These are phyloP conservation scores for Tinea pellionella DNA, from an alignment of 2,888 invertebrate species.

Conservation along the genomic window DNA sequence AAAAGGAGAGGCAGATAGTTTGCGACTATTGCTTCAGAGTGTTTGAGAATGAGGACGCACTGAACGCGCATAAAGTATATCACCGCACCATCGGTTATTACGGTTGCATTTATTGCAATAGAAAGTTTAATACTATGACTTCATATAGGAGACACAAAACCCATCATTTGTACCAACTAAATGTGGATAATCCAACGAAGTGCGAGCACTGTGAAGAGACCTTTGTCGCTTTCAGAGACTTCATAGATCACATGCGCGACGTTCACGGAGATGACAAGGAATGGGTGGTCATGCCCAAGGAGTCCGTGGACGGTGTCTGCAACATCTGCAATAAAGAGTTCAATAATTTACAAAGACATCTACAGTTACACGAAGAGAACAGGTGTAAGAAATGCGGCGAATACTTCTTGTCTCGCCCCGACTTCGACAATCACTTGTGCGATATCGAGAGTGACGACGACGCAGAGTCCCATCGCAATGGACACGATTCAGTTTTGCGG, in stretches of 20 bases:
- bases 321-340: constrained; percentile 54
- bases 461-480: constrained; percentile 20
- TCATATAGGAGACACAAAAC: constrained; percentile 62
- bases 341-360: constrained; percentile 52
- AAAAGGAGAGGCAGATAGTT: constrained; percentile 40
- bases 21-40: constrained; percentile 62
- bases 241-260: constrained; percentile 61
- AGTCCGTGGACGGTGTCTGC: constrained; percentile 49
- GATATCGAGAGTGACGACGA: constrained; percentile 58
- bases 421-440: constrained; percentile 56
- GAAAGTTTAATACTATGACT: constrained; percentile 61
- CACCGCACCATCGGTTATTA: constrained; percentile 54
- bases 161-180: constrained; percentile 49
- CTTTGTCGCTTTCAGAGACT: constrained; percentile 63
- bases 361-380: constrained; percentile 58
- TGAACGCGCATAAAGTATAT: constrained; percentile 50
- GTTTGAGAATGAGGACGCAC: constrained; percentile 53
- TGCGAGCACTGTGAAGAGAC: constrained; percentile 67
- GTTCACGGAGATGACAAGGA: constrained; percentile 56
- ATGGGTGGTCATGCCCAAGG: constrained; percentile 56
- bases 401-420: constrained; percentile 50
- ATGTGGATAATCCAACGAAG: constrained; percentile 53
- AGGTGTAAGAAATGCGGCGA: constrained; percentile 59
- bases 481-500: constrained; percentile 23
- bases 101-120: constrained; percentile 61